Evolutionary conservation across 2,797 vertebrate species (phyloP).

Genomic region (Arctocebus calabarensis): DNA sequence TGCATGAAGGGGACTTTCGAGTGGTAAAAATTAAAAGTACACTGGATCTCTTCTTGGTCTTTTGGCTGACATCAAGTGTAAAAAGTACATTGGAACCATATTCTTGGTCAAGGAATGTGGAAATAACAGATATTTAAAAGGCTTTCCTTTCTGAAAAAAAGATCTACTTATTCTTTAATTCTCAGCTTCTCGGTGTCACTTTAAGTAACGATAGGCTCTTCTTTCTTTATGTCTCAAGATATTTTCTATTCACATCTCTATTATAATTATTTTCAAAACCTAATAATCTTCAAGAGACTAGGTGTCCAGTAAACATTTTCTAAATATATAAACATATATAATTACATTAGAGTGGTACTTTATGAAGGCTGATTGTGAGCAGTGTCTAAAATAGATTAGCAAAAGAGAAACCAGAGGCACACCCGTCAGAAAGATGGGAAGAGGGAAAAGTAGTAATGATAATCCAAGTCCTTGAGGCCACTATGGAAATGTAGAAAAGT

Average conservation of each 20-base stretch:
- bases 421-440: not conserved
- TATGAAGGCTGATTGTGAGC: not conserved
- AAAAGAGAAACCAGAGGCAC: not conserved
- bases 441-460: not conserved
- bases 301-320: not conserved
- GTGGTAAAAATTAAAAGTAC: not conserved
- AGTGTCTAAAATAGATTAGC: not conserved
- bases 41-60: too few relatives aligned
- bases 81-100: not conserved
- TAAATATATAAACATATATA: not conserved
- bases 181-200: not conserved
- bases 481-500: not conserved
- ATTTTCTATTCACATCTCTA: not conserved
- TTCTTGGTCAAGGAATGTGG: not conserved
- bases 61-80: too few relatives aligned
- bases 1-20: not conserved
- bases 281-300: not conserved
- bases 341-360: not conserved
- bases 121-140: not conserved
- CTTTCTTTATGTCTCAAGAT: constrained; percentile 19
- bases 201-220: not conserved
- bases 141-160: too few relatives aligned
- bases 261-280: not conserved
- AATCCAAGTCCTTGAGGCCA: not conserved
- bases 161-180: not conserved